phyloP scores from a whole-genome alignment of 2,113 vertebrate genomes.

The Marcusenius ussheri region DNA sequence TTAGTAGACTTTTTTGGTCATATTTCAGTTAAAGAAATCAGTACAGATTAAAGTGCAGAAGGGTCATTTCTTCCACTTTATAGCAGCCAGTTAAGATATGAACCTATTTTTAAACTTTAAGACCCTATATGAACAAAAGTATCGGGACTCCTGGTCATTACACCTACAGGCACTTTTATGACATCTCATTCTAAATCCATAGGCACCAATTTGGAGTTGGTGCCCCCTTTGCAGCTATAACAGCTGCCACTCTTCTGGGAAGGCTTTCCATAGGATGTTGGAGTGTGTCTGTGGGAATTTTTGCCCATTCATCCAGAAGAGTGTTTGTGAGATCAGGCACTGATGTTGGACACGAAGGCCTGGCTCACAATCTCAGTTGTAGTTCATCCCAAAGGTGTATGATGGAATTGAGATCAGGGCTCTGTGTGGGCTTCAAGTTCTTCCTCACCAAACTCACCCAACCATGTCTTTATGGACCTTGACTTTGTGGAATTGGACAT shows the following conservation, averaged over 20 bases:
- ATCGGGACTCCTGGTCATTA: neutral
- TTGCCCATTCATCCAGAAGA: neutral
- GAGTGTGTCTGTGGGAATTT: neutral
- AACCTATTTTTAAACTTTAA: constrained; percentile 14
- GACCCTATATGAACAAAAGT: neutral
- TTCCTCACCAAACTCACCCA: too few species aligned
- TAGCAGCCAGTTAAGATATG: neutral
- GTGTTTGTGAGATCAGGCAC: neutral
- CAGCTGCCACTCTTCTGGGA: neutral
- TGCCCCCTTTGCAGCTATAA: neutral
- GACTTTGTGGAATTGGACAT: too few species aligned
- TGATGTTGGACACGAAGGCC: neutral
- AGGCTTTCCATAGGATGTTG: neutral
- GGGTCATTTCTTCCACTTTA: neutral
- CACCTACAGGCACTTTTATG: neutral
- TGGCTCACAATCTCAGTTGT: too few species aligned
- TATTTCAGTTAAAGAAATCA: neutral
- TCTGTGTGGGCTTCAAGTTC: too few species aligned
- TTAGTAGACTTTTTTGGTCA: neutral
- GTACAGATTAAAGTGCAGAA: neutral
- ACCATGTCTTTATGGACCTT: too few species aligned
- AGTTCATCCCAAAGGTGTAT: too few species aligned
- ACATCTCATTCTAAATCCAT: neutral
- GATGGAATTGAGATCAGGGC: too few species aligned
- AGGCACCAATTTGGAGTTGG: neutral